A percentile compares a stretch with the other conserved stretches of the same genome.
Conservation (phyloP, 2,797 vertebrate species). For the Enteromius argenteus region DNA sequence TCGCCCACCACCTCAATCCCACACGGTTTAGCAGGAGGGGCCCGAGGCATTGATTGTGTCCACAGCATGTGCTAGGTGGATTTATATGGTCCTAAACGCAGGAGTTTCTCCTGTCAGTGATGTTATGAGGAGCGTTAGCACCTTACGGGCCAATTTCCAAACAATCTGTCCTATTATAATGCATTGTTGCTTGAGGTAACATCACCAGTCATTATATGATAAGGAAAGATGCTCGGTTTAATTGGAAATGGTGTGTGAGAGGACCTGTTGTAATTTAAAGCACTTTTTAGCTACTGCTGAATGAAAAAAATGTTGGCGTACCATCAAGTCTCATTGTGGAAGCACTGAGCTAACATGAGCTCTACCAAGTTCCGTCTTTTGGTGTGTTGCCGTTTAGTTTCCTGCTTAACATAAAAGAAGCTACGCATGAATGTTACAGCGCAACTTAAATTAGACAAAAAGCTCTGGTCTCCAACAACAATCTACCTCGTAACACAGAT, state of each 20-base stretch:
- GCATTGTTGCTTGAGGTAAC: neutral
- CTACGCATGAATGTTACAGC: neutral
- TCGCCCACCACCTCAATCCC: slow-evolving; percentile 10
- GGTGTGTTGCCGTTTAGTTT: neutral
- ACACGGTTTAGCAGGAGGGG: slow-evolving; percentile 39
- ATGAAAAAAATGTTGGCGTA: neutral
- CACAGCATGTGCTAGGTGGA: slow-evolving; percentile 22
- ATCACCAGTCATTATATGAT: neutral
- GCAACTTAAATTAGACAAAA: neutral
- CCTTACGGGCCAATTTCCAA: slow-evolving; percentile 7
- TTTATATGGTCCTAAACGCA: slow-evolving; percentile 13
- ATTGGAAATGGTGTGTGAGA: neutral
- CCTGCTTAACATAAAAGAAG: neutral
- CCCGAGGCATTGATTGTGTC: slow-evolving; percentile 29
- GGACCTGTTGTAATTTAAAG: neutral
- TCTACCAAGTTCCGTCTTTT: neutral
- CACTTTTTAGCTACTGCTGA: slow-evolving; percentile 3
- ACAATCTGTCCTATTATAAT: slow-evolving; percentile 5
- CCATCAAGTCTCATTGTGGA: neutral
- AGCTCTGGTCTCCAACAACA: slow-evolving; percentile 56
- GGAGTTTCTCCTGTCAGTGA: slow-evolving; percentile 14
- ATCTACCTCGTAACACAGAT: slow-evolving; percentile 69
- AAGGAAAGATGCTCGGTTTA: neutral
- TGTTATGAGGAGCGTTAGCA: neutral
- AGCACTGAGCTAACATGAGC: neutral